These are phyloP conservation scores for Hapalemur alaotrensis DNA, from an alignment of 2,797 vertebrate genomes.

Conservation along the genomic window DNA sequence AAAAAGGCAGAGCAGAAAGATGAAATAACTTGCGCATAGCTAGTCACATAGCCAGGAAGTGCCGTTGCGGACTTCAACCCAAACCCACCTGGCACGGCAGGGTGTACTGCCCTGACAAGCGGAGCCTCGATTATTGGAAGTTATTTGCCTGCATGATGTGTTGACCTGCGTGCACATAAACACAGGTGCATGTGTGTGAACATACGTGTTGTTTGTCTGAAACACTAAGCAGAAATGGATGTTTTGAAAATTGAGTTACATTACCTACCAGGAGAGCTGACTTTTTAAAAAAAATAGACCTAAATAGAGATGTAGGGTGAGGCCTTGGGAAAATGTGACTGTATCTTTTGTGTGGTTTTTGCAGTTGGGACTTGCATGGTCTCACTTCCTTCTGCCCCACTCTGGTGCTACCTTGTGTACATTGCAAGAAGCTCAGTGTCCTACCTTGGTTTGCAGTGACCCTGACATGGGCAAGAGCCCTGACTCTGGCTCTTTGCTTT, in stretches of 20 bases:
- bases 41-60: too few species aligned
- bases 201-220: background rate
- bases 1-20: background rate
- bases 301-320: background rate
- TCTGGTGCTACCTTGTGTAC: fast-evolving
- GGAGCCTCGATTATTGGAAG: background rate
- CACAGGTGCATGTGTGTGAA: background rate
- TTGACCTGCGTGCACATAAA: background rate
- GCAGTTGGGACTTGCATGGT: background rate
- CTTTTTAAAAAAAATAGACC: background rate
- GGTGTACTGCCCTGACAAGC: background rate
- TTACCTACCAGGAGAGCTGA: background rate
- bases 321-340: background rate
- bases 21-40: fast-evolving
- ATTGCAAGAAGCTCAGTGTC: background rate
- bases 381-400: fast-evolving
- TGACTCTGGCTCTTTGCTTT: background rate
- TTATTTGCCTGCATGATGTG: fast-evolving
- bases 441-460: background rate
- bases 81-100: fast-evolving
- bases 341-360: background rate
- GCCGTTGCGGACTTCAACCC: background rate
- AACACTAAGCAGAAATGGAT: background rate
- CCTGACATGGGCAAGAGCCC: background rate
- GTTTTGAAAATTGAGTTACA: background rate